phyloP scores from a whole-genome alignment of 64 coral and sea anemone genomes.

The Stylophora pistillata region DNA sequence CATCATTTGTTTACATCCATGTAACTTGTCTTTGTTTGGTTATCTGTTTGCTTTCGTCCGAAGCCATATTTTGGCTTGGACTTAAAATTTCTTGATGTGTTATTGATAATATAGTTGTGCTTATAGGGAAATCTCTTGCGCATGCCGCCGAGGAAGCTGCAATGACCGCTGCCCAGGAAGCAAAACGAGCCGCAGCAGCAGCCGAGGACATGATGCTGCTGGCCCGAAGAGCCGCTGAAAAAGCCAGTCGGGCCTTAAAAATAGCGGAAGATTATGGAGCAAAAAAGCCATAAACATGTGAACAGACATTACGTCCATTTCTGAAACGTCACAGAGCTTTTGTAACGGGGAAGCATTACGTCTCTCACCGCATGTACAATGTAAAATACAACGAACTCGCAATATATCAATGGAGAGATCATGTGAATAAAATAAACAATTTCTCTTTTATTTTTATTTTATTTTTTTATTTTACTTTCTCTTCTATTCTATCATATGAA shows the following conservation, averaged over 20 bases:
- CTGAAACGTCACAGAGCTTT: background rate
- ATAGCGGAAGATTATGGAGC: conserved; percentile 40
- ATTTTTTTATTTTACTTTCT: no score
- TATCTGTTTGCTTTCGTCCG: no score
- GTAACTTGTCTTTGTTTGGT: no score
- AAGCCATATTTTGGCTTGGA: no score
- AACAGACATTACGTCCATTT: background rate
- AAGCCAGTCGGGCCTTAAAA: conserved; percentile 61
- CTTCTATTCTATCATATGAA: background rate
- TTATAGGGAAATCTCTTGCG: conserved; percentile 53
- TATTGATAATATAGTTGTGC: background rate
- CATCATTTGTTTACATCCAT: no score
- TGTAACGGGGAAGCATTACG: background rate
- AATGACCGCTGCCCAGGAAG: conserved; percentile 79
- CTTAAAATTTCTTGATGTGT: no score
- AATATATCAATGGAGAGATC: background rate
- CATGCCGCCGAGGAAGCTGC: conserved; percentile 82
- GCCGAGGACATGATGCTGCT: conserved; percentile 70
- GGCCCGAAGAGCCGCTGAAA: conserved; percentile 69
- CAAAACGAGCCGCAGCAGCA: conserved; percentile 67
- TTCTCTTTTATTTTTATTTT: no score
- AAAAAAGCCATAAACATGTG: conserved; percentile 3
- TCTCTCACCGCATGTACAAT: background rate
- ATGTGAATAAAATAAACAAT: background rate
- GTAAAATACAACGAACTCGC: background rate